phyloP scores from a whole-genome alignment of 1,140 invertebrate species.

The Ceratitis capitata region DNA sequence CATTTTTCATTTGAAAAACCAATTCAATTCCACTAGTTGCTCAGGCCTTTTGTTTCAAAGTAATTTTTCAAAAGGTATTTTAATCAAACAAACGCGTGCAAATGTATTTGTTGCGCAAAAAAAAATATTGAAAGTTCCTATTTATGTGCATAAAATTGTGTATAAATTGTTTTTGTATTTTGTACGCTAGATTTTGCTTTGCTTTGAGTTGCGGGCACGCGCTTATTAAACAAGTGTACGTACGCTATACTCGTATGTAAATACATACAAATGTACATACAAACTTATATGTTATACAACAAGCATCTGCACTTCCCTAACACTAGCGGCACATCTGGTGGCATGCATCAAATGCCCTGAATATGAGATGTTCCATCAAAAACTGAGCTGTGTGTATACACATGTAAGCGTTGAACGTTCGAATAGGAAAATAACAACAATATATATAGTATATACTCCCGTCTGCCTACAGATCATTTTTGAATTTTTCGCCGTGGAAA shows the following conservation, averaged over 20 bases:
- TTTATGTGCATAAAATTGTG: slow-evolving; percentile 18
- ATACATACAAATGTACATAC: neutral
- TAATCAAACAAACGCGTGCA: neutral
- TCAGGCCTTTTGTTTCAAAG: neutral
- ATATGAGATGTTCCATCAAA: slow-evolving; percentile 11
- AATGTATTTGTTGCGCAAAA: neutral
- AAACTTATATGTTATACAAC: neutral
- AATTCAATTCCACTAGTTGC: neutral
- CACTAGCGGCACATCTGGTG: neutral
- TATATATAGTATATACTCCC: neutral
- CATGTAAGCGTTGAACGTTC: neutral
- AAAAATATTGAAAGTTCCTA: neutral
- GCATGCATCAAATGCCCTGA: slow-evolving; percentile 1
- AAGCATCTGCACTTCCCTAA: slow-evolving; percentile 13
- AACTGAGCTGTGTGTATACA: neutral
- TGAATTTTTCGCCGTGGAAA: slow-evolving; percentile 1
- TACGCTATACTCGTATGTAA: too few species aligned
- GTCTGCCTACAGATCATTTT: neutral
- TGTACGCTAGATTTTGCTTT: slow-evolving; percentile 5
- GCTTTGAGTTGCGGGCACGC: slow-evolving; percentile 1
- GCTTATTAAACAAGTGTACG: neutral
- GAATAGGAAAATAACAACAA: neutral
- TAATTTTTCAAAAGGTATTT: slow-evolving; percentile 10
- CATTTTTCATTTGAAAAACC: neutral
- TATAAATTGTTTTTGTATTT: too few species aligned